Evolutionary conservation across 64 coral and sea anemone genomes (phyloP).

Genomic region (Montipora capricornis): DNA sequence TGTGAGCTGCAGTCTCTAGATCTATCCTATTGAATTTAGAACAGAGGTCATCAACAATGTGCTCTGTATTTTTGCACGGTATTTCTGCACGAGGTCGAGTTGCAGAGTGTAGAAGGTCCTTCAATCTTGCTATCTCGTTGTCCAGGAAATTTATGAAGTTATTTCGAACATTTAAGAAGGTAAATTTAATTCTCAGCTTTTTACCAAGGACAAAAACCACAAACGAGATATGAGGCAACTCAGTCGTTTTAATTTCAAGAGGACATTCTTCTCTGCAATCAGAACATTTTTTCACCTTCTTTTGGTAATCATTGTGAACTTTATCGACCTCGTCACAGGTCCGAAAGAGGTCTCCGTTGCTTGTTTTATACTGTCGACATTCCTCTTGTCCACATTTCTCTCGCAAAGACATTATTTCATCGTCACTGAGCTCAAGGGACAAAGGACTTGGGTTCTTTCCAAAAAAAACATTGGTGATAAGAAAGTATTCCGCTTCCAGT

Average conservation of each 20-base stretch:
- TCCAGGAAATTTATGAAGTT: slow-evolving; percentile 24
- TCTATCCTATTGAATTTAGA: background rate
- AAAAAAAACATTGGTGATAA: slow-evolving; percentile 71
- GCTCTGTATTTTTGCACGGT: background rate
- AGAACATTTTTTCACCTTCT: slow-evolving; percentile 18
- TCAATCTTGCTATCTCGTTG: background rate
- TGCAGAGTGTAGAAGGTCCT: slow-evolving; percentile 6
- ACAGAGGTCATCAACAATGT: background rate
- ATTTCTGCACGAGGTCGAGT: slow-evolving; percentile 17
- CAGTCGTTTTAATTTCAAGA: background rate
- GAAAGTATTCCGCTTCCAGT: slow-evolving; percentile 62
- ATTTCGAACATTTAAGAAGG: background rate
- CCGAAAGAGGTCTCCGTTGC: background rate
- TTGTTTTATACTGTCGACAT: background rate
- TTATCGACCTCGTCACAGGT: slow-evolving; percentile 55
- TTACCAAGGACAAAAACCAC: slow-evolving; percentile 2
- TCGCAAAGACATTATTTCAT: slow-evolving; percentile 36
- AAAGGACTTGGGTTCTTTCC: background rate
- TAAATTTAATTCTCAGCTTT: background rate
- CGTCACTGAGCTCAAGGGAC: slow-evolving; percentile 26
- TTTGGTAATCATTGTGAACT: slow-evolving; percentile 6
- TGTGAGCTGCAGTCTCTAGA: slow-evolving; percentile 10
- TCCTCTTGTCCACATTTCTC: slow-evolving; percentile 31
- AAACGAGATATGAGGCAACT: slow-evolving; percentile 20
- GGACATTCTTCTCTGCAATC: background rate